A percentile compares a stretch with the other conserved stretches of the same genome.
phyloP scores from a whole-genome alignment of 37 sponge, comb jelly and placozoan genomes.

The Chondrosia reniformis region DNA sequence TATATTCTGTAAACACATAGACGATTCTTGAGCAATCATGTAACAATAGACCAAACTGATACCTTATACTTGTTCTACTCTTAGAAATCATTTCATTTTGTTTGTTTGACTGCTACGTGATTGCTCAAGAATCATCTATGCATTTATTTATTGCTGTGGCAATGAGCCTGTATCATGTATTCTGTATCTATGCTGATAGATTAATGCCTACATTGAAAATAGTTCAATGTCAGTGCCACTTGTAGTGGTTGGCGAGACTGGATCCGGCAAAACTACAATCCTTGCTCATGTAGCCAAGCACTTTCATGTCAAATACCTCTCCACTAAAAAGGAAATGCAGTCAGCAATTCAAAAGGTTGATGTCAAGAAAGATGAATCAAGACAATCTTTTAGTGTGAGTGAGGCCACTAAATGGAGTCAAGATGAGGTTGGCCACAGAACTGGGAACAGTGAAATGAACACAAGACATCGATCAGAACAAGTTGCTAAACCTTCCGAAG shows the following conservation, averaged over 20 bases:
- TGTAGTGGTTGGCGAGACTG: conserved; percentile 28
- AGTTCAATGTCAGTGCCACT: conserved; percentile 4
- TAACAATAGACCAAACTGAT: too few species aligned
- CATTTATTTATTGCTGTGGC: too few species aligned
- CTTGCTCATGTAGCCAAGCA: conserved; percentile 10
- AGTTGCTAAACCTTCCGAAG: not conserved
- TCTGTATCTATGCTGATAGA: too few species aligned
- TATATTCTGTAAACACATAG: too few species aligned
- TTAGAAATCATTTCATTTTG: too few species aligned
- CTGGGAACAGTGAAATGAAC: not conserved
- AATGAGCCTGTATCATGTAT: too few species aligned
- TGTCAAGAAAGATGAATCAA: not conserved
- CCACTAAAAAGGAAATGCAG: not conserved
- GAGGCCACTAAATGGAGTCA: not conserved
- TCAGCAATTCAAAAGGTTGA: too few species aligned
- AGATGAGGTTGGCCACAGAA: not conserved
- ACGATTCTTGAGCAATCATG: too few species aligned
- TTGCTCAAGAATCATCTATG: too few species aligned
- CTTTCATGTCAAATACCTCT: not conserved
- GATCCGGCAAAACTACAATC: conserved; percentile 37
- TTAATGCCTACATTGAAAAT: conserved; percentile 23
- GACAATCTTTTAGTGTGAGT: not conserved
- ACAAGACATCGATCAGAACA: not conserved
- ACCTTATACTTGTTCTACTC: too few species aligned
- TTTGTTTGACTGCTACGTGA: too few species aligned